phyloP scores from a whole-genome alignment of 2,113 vertebrate genomes.

The Triplophysa siluroides region DNA sequence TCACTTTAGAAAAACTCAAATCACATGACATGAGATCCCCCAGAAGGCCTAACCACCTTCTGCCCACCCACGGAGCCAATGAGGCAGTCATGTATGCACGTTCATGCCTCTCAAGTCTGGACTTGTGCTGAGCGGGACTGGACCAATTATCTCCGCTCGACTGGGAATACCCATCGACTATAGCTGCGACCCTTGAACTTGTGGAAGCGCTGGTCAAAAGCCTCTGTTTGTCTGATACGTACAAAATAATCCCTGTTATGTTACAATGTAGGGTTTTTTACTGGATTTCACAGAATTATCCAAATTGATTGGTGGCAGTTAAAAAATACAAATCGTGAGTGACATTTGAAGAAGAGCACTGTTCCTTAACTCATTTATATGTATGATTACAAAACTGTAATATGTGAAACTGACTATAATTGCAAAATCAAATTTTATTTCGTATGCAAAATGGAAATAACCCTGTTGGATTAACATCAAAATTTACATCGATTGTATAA shows the following conservation, averaged over 20 bases:
- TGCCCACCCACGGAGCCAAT: constrained; percentile 68
- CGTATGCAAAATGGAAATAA: background rate
- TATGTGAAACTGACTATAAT: background rate
- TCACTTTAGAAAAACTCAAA: constrained; percentile 50
- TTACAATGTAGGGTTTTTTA: constrained; percentile 7
- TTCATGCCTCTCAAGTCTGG: constrained; percentile 68
- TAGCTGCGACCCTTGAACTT: constrained; percentile 34
- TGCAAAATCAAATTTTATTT: background rate
- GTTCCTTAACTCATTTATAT: too few species aligned
- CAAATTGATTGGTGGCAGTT: background rate
- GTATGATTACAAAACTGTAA: too few species aligned
- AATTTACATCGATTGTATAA: too few species aligned
- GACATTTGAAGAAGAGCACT: too few species aligned
- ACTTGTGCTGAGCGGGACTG: constrained; percentile 59
- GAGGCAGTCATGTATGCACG: constrained; percentile 69
- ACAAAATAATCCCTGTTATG: constrained; percentile 8
- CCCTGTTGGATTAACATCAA: too few species aligned
- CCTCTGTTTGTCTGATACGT: background rate
- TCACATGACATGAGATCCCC: constrained; percentile 48
- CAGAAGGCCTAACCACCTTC: constrained; percentile 61
- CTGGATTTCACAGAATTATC: constrained; percentile 28
- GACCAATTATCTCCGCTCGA: constrained; percentile 71
- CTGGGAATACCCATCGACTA: constrained; percentile 71
- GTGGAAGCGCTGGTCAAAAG: constrained; percentile 34
- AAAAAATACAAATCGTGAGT: too few species aligned